Base-by-base conservation (phyloP, 64 coral and sea anemone species). In the Pocillopora verrucosa region DNA sequence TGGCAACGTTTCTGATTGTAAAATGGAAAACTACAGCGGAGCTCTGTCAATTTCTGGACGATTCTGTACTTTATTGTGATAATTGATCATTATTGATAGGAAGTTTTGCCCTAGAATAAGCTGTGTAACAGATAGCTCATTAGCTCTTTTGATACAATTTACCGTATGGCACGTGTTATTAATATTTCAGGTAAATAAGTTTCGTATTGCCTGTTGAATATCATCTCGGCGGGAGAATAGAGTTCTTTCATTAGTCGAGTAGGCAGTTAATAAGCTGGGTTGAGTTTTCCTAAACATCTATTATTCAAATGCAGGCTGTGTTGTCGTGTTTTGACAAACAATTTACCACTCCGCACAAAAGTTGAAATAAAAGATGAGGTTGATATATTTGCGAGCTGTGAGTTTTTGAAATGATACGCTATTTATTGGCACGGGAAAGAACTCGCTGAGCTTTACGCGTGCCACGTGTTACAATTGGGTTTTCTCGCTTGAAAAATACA, bases 141-240 rank as follows among this genome's bases (percentile, higher is more conserved):
- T 70, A 22, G 82, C 34, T 68, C 22, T 57, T 22, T 67, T 19
- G 80, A 56, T 57, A 85, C 57, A 22, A 72, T 37, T 25, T 57
- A 56, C 63, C 79, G 34, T 63, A 81, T 81, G 20, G 41, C 65
- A 85, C 82, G 82, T 85, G 82, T 19, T 85, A 85, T 85, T 56
- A 85, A 85, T 85, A 85, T 85, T 85, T 85, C 65, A 85, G 34
- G 65, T 56, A 37, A 30, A 79, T 34, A 79, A 26, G 77, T 22
- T 24, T 13, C 41, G n/a, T 85, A 68, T 72, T 72, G 9, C 38
- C 20, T 65, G 19, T 58, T 85, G 82, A 85, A 85, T 22, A 72
- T 35, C 64, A 56, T 20, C 63, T 41, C 36, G 61, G 80, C 60
- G n/a, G 60, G 60, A 35, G 80, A 83, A 45, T 68, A 12, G 51